Evolutionary conservation across 2,797 vertebrate genomes (phyloP), one percentile per base, ranked within the genome.

Genomic region (Tenualosa ilisha): DNA sequence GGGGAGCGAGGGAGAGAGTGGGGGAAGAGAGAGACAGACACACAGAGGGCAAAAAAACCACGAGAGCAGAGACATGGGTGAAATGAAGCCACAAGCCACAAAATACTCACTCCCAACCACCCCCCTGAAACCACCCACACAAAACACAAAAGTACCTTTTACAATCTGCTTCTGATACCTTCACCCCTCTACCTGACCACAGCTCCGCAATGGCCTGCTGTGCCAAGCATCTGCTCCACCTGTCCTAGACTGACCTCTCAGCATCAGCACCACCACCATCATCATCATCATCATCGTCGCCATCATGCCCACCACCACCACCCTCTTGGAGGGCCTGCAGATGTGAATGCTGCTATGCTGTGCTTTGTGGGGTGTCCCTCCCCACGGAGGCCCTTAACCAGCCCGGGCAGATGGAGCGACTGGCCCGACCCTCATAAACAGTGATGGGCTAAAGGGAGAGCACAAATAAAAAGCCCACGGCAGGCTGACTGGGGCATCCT

Each of bases 371-470:
- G 56, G 56, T 59, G 56, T 20, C 56, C 56, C 56, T 20, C 59
- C 50, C 83, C 81, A 24, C 13, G 82, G 53, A 83, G 81, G 68
- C 81, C 63, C 81, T 86, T 87, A 82, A 85, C 82, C 40, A 68
- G 37, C 12, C 3, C 83, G 46, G 84, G 24, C 84, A 85, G 82
- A 87, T 31, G 75, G 37, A 68, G 81, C 81, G 43, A 83, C 51
- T 46, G 84, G 53, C 54, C 53, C 63, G 0, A 75, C 84, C 75
- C 84, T 37, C 50, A 81, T 86, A 84, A 88, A 88, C 75, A 63
- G 61, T 86, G 88, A 84, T 63, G 11, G 85, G 88, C 83, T 86
- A 85, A 81, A 86, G 84, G 83, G 86, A 81, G 83, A 72, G 56
- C 51, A 56, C 50, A 82, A n/a, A 84, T 83, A 82, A 84, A 82